Evolutionary conservation across 2,888 invertebrate genomes (phyloP), one percentile per base, ranked within the genome.

Genomic region (Scaptomyza polygonia): DNA sequence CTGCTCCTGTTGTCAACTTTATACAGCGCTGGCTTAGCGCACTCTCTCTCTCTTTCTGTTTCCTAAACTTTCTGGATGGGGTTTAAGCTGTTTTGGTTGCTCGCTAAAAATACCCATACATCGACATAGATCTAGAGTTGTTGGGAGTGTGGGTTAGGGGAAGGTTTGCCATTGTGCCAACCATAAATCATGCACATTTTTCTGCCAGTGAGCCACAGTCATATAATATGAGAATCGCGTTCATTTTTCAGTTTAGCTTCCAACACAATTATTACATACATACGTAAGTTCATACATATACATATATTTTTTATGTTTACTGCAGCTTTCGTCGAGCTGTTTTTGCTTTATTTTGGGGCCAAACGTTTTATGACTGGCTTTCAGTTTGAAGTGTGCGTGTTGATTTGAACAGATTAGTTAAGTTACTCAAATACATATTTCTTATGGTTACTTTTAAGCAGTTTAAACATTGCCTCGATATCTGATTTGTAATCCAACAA

Each of bases 131-230:
- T 58, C 64, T 55, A 21, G 32, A 34, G 48, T 29, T 18, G 30
- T 56, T 12, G n/a, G 9, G n/a, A 16, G 54, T 44, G 42, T 7
- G 48, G 25, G 12, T n/a, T n/a, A 11, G 12, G 0, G n/a, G 8
- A 1, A 12, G 45, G 27, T 18, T 47, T 52, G 62, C 85, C 66
- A 72, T 84, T 77, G 86, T 77, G 67, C 71, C 76, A 86, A 49
- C 85, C 86, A 85, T 85, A 85, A 85, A 85, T 85, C 85, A 85
- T 88, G 84, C 76, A 86, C 80, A 88, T 79, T 85, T 85, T 80
- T 78, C 79, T 75, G 85, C 86, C 78, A 86, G 76, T 79, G 84
- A 83, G 78, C 86, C 87, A 66, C 79, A 88, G 83, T 76, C 84
- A 83, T 83, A 88, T 83, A 86, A 86, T 75, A 77, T 71, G 72